Conservation (phyloP, 1,140 invertebrate genomes). For the Rhagoletis zephyria region DNA sequence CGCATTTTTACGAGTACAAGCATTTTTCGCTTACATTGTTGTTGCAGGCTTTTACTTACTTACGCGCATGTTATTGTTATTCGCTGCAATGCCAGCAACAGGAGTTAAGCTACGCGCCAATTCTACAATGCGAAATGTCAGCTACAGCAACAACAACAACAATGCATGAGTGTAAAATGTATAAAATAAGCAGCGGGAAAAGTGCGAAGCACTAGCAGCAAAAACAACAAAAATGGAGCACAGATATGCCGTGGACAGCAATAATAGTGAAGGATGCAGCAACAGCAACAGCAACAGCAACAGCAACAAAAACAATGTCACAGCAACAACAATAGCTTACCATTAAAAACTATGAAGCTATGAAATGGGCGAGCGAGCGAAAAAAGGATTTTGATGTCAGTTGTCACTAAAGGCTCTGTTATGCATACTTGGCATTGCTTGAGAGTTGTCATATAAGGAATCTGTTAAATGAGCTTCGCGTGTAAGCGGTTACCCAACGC, state of each 20-base stretch:
- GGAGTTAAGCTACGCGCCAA: background rate
- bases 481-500: too few species aligned
- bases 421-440: too few species aligned
- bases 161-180: background rate
- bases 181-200: background rate
- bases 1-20: too few species aligned
- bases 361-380: background rate
- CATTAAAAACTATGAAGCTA: background rate
- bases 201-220: background rate
- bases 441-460: too few species aligned
- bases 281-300: too few species aligned
- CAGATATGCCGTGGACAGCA: background rate
- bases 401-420: too few species aligned
- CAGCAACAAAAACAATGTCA: background rate
- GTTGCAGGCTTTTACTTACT: background rate
- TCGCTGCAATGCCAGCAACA: background rate
- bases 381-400: constrained; percentile 29
- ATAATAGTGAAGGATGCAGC: background rate
- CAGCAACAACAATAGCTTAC: background rate
- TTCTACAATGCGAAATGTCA: constrained; percentile 11
- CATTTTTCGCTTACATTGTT: background rate
- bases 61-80: background rate
- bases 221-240: too few species aligned
- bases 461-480: too few species aligned
- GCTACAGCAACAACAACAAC: background rate